Conservation (phyloP, 2,113 vertebrate genomes). For the Psephotus haematonotus region DNA sequence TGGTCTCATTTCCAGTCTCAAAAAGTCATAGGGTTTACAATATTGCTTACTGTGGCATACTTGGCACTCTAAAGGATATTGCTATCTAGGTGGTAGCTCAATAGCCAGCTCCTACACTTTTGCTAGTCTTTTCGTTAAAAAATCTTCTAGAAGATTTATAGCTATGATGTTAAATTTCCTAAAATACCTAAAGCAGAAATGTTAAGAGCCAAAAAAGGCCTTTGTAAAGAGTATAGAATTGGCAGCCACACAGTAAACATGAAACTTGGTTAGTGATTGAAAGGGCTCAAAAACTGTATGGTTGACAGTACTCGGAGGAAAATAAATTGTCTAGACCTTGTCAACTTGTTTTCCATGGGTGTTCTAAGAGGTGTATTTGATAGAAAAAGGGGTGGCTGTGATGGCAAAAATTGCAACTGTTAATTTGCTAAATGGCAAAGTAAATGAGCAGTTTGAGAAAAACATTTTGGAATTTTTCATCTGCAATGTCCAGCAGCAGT, state of each 20-base stretch:
- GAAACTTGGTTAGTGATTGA: neutral
- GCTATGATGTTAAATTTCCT: neutral
- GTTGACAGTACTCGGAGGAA: neutral
- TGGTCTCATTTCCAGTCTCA: slow-evolving; percentile 4
- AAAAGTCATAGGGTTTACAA: neutral
- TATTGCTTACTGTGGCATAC: neutral
- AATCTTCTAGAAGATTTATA: neutral
- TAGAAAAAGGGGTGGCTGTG: neutral
- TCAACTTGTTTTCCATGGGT: neutral
- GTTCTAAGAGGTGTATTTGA: neutral
- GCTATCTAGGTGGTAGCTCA: neutral
- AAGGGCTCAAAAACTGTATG: neutral
- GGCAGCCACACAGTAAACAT: neutral
- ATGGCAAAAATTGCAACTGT: neutral
- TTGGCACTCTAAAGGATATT: neutral
- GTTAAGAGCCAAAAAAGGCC: neutral
- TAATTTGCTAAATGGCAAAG: neutral
- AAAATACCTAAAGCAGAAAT: neutral
- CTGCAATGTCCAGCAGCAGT: neutral
- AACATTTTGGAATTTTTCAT: neutral
- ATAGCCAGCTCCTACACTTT: neutral
- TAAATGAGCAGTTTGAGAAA: neutral
- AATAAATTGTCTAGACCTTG: neutral
- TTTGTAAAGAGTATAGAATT: neutral
- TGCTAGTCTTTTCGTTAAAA: neutral